Evolutionary conservation across 2,113 vertebrate species (phyloP).

Genomic region (Pelusios castaneus): DNA sequence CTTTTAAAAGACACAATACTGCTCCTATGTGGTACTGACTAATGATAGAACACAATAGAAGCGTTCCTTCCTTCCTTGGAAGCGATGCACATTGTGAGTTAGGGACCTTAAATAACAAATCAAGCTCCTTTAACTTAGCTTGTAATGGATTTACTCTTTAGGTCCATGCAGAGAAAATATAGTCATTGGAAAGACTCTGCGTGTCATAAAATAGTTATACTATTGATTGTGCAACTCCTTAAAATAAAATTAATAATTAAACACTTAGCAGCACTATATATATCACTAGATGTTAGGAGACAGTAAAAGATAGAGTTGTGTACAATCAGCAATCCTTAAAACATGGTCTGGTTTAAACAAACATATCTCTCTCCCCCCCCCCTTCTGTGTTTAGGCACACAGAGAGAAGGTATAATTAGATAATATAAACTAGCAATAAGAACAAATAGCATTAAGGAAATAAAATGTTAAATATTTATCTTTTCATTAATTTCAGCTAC

Average conservation of each 20-base stretch:
- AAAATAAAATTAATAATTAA: slow-evolving; percentile 66
- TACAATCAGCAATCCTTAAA: not conserved
- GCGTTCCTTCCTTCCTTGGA: not conserved
- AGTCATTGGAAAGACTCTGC: slow-evolving; percentile 13
- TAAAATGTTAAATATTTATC: too few relatives aligned
- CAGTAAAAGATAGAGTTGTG: slow-evolving; percentile 16
- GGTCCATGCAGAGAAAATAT: slow-evolving; percentile 46
- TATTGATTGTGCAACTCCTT: slow-evolving; percentile 49
- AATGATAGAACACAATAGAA: not conserved
- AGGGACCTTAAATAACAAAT: slow-evolving; percentile 48
- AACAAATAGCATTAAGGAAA: too few relatives aligned
- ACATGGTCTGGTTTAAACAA: not conserved
- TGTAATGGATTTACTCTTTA: slow-evolving; percentile 55
- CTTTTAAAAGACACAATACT: not conserved
- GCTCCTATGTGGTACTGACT: not conserved
- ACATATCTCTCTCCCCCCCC: too few relatives aligned
- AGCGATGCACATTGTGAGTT: not conserved
- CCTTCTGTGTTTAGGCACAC: not conserved
- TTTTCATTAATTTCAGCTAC: too few relatives aligned
- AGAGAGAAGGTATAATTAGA: not conserved
- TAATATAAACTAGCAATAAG: not conserved
- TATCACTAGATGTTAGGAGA: not conserved
- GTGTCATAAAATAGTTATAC: slow-evolving; percentile 39
- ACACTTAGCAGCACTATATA: not conserved
- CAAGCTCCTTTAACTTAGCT: slow-evolving; percentile 40